Evolutionary conservation across 2,888 invertebrate species (phyloP).

Genomic region (Epinotia demarniana): DNA sequence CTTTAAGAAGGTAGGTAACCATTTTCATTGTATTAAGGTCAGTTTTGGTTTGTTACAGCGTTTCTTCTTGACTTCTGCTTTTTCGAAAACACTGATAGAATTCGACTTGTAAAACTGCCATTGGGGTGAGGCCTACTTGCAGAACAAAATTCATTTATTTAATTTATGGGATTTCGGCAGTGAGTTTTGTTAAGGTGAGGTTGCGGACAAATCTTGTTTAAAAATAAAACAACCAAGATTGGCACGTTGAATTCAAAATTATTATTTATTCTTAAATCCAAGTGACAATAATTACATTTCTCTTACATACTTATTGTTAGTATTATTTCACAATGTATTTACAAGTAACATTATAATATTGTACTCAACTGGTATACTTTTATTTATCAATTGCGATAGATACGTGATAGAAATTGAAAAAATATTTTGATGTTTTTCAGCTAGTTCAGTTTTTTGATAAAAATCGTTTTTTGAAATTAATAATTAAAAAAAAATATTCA

Average conservation of each 20-base stretch:
- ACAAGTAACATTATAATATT: constrained; percentile 80
- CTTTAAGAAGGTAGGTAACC: too few relatives aligned
- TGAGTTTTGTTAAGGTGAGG: neutral
- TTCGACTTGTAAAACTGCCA: too few relatives aligned
- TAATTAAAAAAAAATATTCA: neutral
- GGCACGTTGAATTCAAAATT: constrained; percentile 83
- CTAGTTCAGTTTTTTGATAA: neutral
- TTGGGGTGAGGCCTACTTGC: too few relatives aligned
- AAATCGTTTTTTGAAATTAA: too few relatives aligned
- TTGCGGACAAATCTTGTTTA: too few relatives aligned
- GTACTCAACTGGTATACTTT: constrained; percentile 81
- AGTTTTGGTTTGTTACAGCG: too few relatives aligned
- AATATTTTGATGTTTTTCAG: constrained; percentile 45
- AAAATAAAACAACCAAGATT: constrained; percentile 73
- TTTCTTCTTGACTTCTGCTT: too few relatives aligned
- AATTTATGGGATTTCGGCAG: too few relatives aligned
- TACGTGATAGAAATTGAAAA: constrained; percentile 54
- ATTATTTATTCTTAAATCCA: constrained; percentile 75
- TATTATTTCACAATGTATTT: constrained; percentile 77
- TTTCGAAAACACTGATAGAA: too few relatives aligned
- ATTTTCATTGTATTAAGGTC: too few relatives aligned
- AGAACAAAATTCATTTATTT: too few relatives aligned
- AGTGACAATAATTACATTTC: constrained; percentile 74
- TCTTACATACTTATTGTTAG: constrained; percentile 62
- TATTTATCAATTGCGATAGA: constrained; percentile 63